Percentiles rank a stretch among this genome's conserved stretches.
Evolutionary conservation across 2,888 invertebrate species (phyloP).

Genomic region (Polymixis flavicincta): DNA sequence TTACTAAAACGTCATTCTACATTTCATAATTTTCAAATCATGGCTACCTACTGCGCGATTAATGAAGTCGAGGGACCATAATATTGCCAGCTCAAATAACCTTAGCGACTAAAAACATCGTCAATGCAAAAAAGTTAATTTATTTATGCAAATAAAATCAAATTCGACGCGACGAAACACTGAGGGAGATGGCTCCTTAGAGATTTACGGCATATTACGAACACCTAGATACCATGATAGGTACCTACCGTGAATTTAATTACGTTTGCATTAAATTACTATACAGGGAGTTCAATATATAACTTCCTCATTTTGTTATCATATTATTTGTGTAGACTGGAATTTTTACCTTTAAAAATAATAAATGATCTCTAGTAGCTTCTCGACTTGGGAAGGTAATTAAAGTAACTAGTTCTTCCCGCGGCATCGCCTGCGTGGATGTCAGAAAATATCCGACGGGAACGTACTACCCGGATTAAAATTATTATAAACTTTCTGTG

Average conservation of each 20-base stretch:
- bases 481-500: no score
- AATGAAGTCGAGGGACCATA: constrained; percentile 51
- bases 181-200: constrained; percentile 62
- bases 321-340: neutral
- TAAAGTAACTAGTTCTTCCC: neutral
- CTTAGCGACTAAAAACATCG: constrained; percentile 61
- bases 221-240: constrained; percentile 57
- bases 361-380: neutral
- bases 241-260: constrained; percentile 58
- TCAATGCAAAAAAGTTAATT: constrained; percentile 67
- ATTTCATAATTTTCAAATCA: constrained; percentile 23
- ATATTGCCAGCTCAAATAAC: constrained; percentile 55
- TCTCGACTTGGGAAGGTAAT: neutral
- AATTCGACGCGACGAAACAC: constrained; percentile 62
- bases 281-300: constrained; percentile 20
- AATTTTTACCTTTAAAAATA: neutral
- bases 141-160: constrained; percentile 70
- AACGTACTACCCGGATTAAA: no score
- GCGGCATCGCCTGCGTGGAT: no score
- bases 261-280: constrained; percentile 56
- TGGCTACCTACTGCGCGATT: constrained; percentile 33
- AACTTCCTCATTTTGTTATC: constrained; percentile 23
- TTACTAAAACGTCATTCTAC: neutral
- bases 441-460: no score
- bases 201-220: constrained; percentile 62